Percentiles rank a stretch among this genome's conserved stretches.
Evolutionary conservation across 2,797 vertebrate genomes (phyloP).

Genomic region (Perdix hodgsoniae): DNA sequence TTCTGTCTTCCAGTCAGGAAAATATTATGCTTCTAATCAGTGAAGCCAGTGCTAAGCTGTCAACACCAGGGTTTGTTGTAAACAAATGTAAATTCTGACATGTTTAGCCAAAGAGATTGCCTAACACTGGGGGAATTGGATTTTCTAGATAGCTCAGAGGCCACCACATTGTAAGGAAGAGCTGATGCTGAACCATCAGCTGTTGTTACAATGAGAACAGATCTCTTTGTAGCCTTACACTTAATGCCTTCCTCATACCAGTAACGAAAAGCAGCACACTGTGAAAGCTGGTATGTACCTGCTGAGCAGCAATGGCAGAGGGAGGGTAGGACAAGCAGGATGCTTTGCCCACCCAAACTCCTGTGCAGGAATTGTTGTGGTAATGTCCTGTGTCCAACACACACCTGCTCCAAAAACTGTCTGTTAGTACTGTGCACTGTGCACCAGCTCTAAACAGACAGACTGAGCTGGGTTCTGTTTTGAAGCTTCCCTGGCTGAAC

Average conservation of each 20-base stretch:
- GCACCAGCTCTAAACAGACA: background rate
- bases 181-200: background rate
- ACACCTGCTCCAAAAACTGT: background rate
- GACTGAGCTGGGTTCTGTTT: background rate
- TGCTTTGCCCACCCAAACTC: background rate
- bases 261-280: background rate
- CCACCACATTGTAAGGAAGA: background rate
- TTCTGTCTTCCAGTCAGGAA: background rate
- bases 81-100: background rate
- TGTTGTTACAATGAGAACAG: background rate
- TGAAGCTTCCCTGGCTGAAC: background rate
- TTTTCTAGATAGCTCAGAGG: background rate
- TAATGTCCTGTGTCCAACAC: background rate
- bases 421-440: accelerated
- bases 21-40: background rate
- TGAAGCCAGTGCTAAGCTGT: background rate
- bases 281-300: background rate
- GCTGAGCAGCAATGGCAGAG: background rate
- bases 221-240: background rate
- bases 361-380: background rate
- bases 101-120: background rate
- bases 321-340: background rate
- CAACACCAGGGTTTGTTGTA: background rate
- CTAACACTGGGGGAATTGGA: background rate
- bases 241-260: background rate